A percentile compares a stretch with the other conserved stretches of the same genome.
Conservation (phyloP, 2,797 vertebrate genomes). For the Fundulus diaphanus region DNA sequence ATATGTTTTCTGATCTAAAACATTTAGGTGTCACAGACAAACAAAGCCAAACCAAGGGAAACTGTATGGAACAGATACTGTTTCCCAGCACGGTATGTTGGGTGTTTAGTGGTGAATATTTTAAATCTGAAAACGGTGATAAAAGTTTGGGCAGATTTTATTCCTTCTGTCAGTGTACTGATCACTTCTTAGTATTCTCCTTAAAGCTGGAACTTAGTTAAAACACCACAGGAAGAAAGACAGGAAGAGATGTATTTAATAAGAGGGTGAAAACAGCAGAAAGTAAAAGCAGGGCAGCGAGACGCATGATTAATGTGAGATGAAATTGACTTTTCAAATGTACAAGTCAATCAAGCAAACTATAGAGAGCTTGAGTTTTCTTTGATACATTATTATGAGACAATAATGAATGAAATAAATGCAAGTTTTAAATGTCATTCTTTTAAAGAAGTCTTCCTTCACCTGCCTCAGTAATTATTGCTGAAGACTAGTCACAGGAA, state of each 20-base stretch:
- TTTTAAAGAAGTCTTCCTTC: not conserved
- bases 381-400: not conserved
- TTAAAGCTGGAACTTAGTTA: not conserved
- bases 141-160: not conserved
- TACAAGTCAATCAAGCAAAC: not conserved
- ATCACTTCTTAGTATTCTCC: not conserved
- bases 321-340: not conserved
- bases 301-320: not conserved
- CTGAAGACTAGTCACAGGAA: not conserved
- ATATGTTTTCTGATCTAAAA: not conserved
- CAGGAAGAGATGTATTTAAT: no score
- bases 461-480: not conserved
- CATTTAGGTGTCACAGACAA: not conserved
- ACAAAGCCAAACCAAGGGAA: no score
- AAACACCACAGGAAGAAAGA: not conserved
- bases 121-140: not conserved
- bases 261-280: not conserved
- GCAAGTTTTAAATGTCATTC: conserved; percentile 1
- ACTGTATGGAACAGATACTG: no score
- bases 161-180: not conserved
- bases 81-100: no score
- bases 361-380: not conserved
- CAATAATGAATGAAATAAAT: not conserved
- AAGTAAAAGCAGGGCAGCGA: not conserved
- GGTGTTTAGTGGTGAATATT: not conserved